phyloP scores from a whole-genome alignment of 2,797 vertebrate species.

The Rhinogobio ventralis region DNA sequence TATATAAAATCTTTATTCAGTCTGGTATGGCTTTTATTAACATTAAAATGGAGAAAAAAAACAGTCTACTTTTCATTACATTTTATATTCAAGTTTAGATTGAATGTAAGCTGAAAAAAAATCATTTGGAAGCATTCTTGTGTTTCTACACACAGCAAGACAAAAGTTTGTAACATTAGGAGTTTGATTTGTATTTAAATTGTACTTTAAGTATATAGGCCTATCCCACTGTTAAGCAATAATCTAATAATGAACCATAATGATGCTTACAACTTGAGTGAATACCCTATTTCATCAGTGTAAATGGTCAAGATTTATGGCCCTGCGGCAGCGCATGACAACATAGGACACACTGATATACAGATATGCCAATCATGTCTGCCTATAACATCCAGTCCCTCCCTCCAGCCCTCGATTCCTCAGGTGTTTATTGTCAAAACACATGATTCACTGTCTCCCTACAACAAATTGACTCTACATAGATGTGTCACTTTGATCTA shows the following conservation, averaged over 20 bases:
- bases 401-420: conserved; percentile 15
- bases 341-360: conserved; percentile 17
- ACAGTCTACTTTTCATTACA: neutral
- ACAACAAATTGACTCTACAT: conserved; percentile 40
- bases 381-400: conserved; percentile 23
- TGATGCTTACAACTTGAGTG: neutral
- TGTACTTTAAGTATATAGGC: neutral
- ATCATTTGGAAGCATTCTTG: neutral
- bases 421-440: conserved; percentile 60
- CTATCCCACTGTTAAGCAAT: neutral
- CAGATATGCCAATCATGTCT: conserved; percentile 39
- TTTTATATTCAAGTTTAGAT: neutral
- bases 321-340: neutral
- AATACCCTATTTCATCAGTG: neutral
- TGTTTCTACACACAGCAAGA: neutral
- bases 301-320: conserved; percentile 28
- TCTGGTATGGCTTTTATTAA: neutral
- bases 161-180: neutral
- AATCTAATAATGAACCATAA: conserved; percentile 11
- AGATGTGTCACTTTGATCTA: conserved; percentile 50
- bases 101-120: neutral
- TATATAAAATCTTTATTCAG: neutral
- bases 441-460: conserved; percentile 38
- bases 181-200: neutral
- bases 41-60: neutral